Evolutionary conservation across 2,888 invertebrate genomes (phyloP).

Genomic region (Drosophila trichaetosa): DNA sequence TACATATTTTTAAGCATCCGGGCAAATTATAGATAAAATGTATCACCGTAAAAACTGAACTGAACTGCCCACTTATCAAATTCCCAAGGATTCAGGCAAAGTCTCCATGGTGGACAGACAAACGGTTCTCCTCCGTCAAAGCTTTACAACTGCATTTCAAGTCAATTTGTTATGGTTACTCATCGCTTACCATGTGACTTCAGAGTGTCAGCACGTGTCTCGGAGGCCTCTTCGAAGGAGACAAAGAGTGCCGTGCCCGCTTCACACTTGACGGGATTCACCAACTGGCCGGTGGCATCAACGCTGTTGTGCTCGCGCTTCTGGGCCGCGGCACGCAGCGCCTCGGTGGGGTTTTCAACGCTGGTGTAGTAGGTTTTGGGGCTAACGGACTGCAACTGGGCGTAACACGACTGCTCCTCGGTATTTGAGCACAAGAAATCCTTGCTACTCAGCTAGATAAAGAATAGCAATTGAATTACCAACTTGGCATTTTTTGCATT

Average conservation of each 20-base stretch:
- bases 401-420: constrained; percentile 83
- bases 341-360: constrained; percentile 87
- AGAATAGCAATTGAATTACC: background rate
- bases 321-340: constrained; percentile 86
- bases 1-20: background rate
- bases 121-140: background rate
- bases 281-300: constrained; percentile 68
- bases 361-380: constrained; percentile 87
- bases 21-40: background rate
- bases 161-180: background rate
- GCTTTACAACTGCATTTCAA: background rate
- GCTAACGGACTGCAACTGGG: constrained; percentile 83
- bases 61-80: background rate
- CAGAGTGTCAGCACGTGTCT: constrained; percentile 86
- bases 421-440: constrained; percentile 85
- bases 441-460: constrained; percentile 85
- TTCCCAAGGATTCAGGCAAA: background rate
- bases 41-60: background rate
- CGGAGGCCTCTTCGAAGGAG: constrained; percentile 87
- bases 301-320: constrained; percentile 79
- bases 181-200: constrained; percentile 69
- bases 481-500: background rate
- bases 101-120: background rate
- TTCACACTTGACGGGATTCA: constrained; percentile 80
- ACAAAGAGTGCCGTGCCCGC: constrained; percentile 86